Evolutionary conservation across 2,113 vertebrate species (phyloP).

Genomic region (Reinhardtius hippoglossoides): DNA sequence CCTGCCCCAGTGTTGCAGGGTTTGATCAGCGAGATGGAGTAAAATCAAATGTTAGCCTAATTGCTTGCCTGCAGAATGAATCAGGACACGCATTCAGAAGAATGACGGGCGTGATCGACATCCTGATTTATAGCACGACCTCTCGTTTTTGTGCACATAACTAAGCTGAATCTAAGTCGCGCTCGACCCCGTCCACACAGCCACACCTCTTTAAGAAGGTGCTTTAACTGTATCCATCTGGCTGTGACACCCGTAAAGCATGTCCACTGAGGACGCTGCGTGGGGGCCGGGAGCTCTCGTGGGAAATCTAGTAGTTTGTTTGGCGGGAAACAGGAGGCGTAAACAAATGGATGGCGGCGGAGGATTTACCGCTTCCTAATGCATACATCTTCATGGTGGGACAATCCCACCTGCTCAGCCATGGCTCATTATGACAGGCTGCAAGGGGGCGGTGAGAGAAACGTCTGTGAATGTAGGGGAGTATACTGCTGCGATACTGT

Average conservation of each 20-base stretch:
- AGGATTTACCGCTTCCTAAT: constrained; percentile 75
- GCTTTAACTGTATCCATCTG: constrained; percentile 74
- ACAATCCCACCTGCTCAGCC: constrained; percentile 71
- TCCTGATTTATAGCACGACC: constrained; percentile 53
- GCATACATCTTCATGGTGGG: constrained; percentile 71
- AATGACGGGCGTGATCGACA: constrained; percentile 49
- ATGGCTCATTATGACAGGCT: constrained; percentile 72
- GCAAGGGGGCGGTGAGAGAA: constrained; percentile 51
- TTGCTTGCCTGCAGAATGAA: constrained; percentile 57
- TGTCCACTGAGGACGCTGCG: constrained; percentile 51
- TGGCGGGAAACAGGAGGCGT: constrained; percentile 78
- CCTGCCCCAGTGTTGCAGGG: neutral
- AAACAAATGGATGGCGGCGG: constrained; percentile 72
- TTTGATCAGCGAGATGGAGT: constrained; percentile 59
- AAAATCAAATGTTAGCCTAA: constrained; percentile 59
- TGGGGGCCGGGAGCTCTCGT: constrained; percentile 59
- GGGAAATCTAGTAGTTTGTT: constrained; percentile 84
- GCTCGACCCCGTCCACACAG: constrained; percentile 6
- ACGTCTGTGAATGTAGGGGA: constrained; percentile 39
- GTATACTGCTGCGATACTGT: constrained; percentile 42
- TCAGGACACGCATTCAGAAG: constrained; percentile 53
- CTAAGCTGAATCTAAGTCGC: constrained; percentile 56
- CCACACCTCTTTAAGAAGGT: constrained; percentile 60
- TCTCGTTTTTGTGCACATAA: constrained; percentile 51
- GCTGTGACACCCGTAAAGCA: constrained; percentile 64